These are phyloP conservation scores for Chrysolina oricalcia DNA, from an alignment of 2,888 invertebrate genomes.

Conservation along the genomic window DNA sequence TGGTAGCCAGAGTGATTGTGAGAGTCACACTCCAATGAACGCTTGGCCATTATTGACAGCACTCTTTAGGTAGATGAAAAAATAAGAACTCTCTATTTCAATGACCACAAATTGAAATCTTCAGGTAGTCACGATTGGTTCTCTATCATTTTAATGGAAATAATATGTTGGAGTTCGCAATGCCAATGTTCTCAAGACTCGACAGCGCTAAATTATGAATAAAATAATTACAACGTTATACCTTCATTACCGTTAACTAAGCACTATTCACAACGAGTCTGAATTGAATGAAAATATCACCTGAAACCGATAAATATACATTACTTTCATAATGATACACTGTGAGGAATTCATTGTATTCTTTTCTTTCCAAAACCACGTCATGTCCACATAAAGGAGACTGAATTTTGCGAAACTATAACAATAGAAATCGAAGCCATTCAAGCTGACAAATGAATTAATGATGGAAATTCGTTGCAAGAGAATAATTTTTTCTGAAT, in stretches of 20 bases:
- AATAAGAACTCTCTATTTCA: too few relatives aligned
- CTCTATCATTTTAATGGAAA: too few relatives aligned
- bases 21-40: too few relatives aligned
- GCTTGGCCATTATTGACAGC: too few relatives aligned
- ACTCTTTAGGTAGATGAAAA: too few relatives aligned
- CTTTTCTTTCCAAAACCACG: too few relatives aligned
- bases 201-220: background rate
- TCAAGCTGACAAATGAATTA: background rate
- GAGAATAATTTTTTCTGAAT: too few relatives aligned
- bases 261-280: background rate
- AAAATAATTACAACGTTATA: background rate
- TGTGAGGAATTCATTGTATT: background rate
- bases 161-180: background rate
- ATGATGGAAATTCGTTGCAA: too few relatives aligned
- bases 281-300: background rate
- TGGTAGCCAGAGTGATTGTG: too few relatives aligned
- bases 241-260: background rate
- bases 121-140: too few relatives aligned
- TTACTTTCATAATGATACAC: background rate
- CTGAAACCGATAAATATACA: background rate
- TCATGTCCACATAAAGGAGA: too few relatives aligned
- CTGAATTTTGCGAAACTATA: background rate
- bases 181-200: background rate
- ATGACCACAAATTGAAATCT: too few relatives aligned
- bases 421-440: background rate